Base-by-base conservation (phyloP, 2,113 vertebrate genomes). In the Quiscalus mexicanus region DNA sequence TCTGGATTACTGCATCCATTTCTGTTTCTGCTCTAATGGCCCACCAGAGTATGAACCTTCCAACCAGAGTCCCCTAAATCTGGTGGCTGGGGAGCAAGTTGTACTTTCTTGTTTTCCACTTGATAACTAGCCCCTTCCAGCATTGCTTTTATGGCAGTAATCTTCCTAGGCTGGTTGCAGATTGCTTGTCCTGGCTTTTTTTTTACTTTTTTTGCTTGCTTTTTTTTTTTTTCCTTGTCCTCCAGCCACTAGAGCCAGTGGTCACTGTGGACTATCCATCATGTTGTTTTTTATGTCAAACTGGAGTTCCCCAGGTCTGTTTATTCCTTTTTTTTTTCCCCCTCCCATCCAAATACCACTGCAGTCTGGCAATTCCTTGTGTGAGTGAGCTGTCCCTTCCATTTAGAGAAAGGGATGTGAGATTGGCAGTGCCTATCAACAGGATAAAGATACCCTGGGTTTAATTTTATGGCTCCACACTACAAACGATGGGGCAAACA, bases 1-100 rank as follows among this genome's bases (percentile, higher is more conserved):
- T 98, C 96, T 97, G 96, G 97, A 98, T 97, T 97, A 97, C 97
- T 98, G 97, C 97, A 97, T 97, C 96, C 96, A 97, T 98, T 97
- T 96, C 95, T 97, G 96, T 93, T 96, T 88, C 94, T 83, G 91
- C 65, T 95, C 87, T 97, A 97, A 97, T 86, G 97, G 97, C 96
- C 92, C 96, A 97, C 95, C 50, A 42, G 97, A 96, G 96, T 90
- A 83, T 47, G 92, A 96, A 96, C 96, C 96, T 97, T 96, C 97
- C 96, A 96, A 96, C 96, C 96, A 96, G 96, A 96, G 96, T 96
- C 96, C 93, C 95, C 89, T 97, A 97, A 97, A 98, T 97, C 97
- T 97, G 95, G 96, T 92, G 88, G 80, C 97, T 87, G 84, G 94
- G 96, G 97, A 96, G 91, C 60, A 55, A 90, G 95, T 93, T 96